Base-by-base conservation (phyloP, 2,113 vertebrate genomes). In the Myotis yumanensis region DNA sequence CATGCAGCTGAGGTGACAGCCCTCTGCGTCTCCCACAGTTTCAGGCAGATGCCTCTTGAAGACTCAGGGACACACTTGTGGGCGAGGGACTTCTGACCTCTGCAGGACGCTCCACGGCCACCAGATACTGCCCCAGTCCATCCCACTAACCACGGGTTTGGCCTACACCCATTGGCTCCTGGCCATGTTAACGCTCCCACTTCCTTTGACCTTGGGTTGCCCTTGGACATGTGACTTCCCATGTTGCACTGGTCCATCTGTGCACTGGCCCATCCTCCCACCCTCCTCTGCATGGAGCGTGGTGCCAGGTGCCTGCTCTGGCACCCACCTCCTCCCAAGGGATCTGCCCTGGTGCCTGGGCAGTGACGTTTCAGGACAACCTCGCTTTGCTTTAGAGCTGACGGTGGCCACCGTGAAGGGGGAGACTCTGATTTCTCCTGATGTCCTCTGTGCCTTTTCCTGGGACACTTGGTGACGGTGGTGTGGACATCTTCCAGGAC, bases 241-340 rank as follows among this genome's bases (percentile, higher is more conserved):
- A 11, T 1, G 28, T 73, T 69, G 77, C 4, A 46, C 6, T 7
- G 30, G 17, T 46, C 25, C 10, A 4, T 46, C 35, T 7, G 43
- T 7, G 72, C 3, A 1, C 0, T 3, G 3, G 28, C 25, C n/a
- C 32, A 7, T 46, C 37, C 35, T 32, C 1, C 0, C 4, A 18
- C 68, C 17, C 0, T 37, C 52, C 30, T 80, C n/a, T 64, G 57
- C 54, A 18, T 6, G 54, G 20, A 54, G 5, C 32, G 0, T 7
- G 16, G 18, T 6, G 11, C n/a, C 32, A 48, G 35, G 18, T 18
- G 35, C 25, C 81, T 4, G 28, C 4, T 54, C 23, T 40, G 64
- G 68, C 43, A 11, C 40, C 22, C 11, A 0, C 11, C 35, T 89
- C 32, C 62, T 35, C 32, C 59, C 35, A 28, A 37, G 32, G 69